A percentile compares a stretch with the other conserved stretches of the same genome.
phyloP scores from a whole-genome alignment of 2,888 invertebrate species.

The Diadromus collaris region DNA sequence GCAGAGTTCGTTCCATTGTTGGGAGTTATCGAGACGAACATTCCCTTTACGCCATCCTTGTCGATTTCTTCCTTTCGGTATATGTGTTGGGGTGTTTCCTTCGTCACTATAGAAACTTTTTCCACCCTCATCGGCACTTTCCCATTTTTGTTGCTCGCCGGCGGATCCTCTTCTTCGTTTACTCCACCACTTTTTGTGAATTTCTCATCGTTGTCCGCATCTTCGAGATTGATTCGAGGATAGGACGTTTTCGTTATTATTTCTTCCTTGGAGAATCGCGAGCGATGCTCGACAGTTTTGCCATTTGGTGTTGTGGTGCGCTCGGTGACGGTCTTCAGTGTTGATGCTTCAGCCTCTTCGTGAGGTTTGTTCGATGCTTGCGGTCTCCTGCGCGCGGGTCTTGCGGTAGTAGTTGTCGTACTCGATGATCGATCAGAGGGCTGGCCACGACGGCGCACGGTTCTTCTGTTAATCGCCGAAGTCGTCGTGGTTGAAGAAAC shows the following conservation, averaged over 20 bases:
- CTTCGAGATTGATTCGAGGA: constrained; percentile 57
- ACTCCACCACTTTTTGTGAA: constrained; percentile 15
- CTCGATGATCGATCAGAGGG: constrained; percentile 22
- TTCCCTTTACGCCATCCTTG: constrained; percentile 67
- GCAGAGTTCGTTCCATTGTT: constrained; percentile 63
- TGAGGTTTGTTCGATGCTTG: constrained; percentile 24
- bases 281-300: constrained; percentile 68
- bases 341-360: constrained; percentile 36
- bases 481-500: constrained; percentile 19
- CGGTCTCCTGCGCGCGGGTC: constrained; percentile 46
- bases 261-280: constrained; percentile 70
- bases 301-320: constrained; percentile 62
- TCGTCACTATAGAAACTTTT: constrained; percentile 66
- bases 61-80: constrained; percentile 68
- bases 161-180: constrained; percentile 6
- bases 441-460: constrained; percentile 53
- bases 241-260: constrained; percentile 69
- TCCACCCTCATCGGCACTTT: constrained; percentile 57
- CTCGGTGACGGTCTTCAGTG: not conserved
- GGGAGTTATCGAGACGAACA: constrained; percentile 64
- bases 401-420: constrained; percentile 38
- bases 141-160: constrained; percentile 11
- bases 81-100: constrained; percentile 69
- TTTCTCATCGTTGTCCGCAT: constrained; percentile 23
- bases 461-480: constrained; percentile 27